Evolutionary conservation across 2,888 invertebrate species (phyloP), one percentile per base, ranked within the genome.

Genomic region (Smittia aterrima): DNA sequence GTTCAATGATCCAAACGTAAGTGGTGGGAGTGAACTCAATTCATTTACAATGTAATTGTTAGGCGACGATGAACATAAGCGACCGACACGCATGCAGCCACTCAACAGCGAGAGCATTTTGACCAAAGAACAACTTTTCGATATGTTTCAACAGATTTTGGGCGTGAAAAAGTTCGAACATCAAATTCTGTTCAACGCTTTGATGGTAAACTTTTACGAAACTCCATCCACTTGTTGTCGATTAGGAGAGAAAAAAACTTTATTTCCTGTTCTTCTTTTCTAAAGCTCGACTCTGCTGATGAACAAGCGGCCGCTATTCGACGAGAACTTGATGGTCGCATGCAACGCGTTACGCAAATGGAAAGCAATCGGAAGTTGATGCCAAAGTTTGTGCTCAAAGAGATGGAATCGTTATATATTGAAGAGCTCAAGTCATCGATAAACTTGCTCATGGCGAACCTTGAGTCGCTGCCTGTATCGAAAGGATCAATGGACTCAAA

Each of bases 101-200:
- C 86, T 92, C 79, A 98, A 93, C 84, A 95, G 93, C 70, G 98
- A 98, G 83, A 87, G 94, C 78, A 96, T 98, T 80, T 88, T 98
- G 78, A 96, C 96, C 79, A 99, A 99, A 85, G 99, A 99, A 82
- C 99, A 99, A 83, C 89, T 99, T 11, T 99, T 97, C 84, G 99
- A 99, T 83, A 98, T 99, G 96, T 99, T 99, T 84, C 99, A 99
- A 84, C 98, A 98, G 84, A 97, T 99, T 78, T 86, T 99, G 76
- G 93, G 93, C 74, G 95, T 99, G 74, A 99, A 99, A 86, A 99
- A 99, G 84, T 99, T 99, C 83, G 99, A 99, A 84, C 99, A 99
- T 84, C 99, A 99, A 85, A 90, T 99, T 79, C 88, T 99, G 76
- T 99, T 96, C 86, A 99, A 99, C 86, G 98, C 98, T 78, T 89